Base-by-base conservation (phyloP, 2,797 vertebrate genomes). In the Urosaurus nigricauda region DNA sequence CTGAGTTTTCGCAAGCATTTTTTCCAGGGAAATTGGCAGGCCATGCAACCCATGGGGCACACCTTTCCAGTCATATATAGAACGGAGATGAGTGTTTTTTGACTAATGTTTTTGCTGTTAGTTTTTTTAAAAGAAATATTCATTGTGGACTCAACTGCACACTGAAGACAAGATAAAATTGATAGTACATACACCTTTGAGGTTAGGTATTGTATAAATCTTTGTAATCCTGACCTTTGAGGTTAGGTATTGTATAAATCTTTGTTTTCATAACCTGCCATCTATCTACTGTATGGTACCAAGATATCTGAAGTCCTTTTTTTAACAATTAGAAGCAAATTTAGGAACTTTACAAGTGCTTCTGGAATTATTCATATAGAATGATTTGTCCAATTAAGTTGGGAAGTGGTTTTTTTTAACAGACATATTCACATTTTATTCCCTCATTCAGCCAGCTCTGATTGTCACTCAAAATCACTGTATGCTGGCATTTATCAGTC, bases 301-400 rank as follows among this genome's bases (percentile, higher is more conserved):
- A 79, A 56, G 29, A 79, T 24, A 24, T 63, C 37, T 32, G 40
- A 87, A 81, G 26, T 37, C 16, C 37, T 24, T 43, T 63, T 60
- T 71, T 79, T 84, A 81, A 84, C 13, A 56, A 43, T 40, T 11
- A 75, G 81, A 79, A 47, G 19, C 32, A 77, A 88, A 77, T 83
- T 37, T 53, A 81, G 70, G 83, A 29, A 70, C 65, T 43, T 83
- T 53, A 74, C 32, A 83, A 37, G 40, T 32, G 13, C 63, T 56
- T 86, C 16, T 47, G 24, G 13, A 88, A 79, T 83, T 90, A 83
- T 32, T 88, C 80, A 70, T 85, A 35, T 85, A 40, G 40, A 65
- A 83, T 79, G 73, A 90, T 77, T 68, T 88, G 56, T 65, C 43
- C 70, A 83, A 70, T 83, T 88, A 90, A 88, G 29, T 47, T 75